These are phyloP conservation scores for Shinisaurus crocodilurus DNA, from an alignment of 2,113 vertebrate genomes.

Conservation along the genomic window DNA sequence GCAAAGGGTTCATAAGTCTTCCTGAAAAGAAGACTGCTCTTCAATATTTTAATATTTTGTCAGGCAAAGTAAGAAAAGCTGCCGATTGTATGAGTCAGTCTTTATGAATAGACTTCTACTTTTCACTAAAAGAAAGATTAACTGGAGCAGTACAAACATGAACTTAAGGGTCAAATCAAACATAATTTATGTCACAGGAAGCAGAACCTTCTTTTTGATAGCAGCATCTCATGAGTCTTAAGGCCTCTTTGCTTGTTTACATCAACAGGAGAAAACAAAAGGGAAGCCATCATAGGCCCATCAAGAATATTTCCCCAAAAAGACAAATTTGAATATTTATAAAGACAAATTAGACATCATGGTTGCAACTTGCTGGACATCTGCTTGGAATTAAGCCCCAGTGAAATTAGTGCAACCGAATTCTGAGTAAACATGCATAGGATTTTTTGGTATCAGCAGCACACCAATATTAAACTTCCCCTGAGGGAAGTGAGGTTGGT, in stretches of 20 bases:
- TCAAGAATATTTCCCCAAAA: neutral
- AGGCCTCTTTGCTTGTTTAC: constrained; percentile 3
- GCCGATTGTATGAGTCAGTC: constrained; percentile 15
- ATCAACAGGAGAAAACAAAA: neutral
- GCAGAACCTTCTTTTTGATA: neutral
- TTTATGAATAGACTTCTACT: constrained; percentile 35
- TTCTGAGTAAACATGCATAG: neutral
- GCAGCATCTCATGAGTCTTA: neutral
- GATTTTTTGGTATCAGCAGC: neutral
- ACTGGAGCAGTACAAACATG: constrained; percentile 45
- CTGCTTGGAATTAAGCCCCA: neutral
- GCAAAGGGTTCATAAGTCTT: neutral
- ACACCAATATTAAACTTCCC: neutral
- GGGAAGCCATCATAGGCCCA: too few relatives aligned
- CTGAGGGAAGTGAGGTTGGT: neutral
- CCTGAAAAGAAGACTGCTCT: constrained; percentile 3
- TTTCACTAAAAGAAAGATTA: constrained; percentile 40
- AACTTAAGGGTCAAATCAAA: constrained; percentile 53
- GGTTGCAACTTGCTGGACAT: neutral
- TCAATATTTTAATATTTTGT: constrained; percentile 13
- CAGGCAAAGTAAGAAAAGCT: constrained; percentile 25
- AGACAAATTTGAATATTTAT: neutral
- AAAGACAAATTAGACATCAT: neutral
- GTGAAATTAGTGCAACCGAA: neutral
- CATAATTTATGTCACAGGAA: constrained; percentile 29